These are phyloP conservation scores for Tapirus terrestris DNA, from an alignment of 2,113 vertebrate genomes.

Conservation along the genomic window DNA sequence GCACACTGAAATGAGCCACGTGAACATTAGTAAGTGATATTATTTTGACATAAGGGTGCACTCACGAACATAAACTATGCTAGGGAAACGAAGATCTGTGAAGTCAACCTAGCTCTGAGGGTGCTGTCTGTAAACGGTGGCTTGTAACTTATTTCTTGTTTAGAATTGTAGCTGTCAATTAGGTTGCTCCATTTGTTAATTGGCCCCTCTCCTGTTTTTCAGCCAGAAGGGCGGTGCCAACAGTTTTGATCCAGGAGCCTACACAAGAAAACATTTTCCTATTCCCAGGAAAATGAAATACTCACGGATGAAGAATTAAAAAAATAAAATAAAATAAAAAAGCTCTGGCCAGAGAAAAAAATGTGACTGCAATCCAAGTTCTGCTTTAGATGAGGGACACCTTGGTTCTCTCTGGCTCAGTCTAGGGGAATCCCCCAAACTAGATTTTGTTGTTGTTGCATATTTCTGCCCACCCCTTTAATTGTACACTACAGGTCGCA, in stretches of 20 bases:
- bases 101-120: neutral
- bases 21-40: neutral
- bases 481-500: slow-evolving; percentile 63
- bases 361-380: neutral
- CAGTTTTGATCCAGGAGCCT: neutral
- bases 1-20: neutral
- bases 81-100: neutral
- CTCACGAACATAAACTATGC: neutral
- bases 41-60: neutral
- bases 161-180: neutral
- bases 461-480: neutral
- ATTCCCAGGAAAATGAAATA: neutral
- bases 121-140: neutral
- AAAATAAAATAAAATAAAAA: neutral
- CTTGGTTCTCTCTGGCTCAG: slow-evolving; percentile 26
- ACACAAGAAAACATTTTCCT: neutral
- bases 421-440: slow-evolving; percentile 22
- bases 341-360: neutral
- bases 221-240: neutral
- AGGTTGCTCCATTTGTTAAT: neutral
- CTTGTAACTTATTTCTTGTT: neutral
- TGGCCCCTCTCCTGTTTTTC: neutral
- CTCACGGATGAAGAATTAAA: neutral
- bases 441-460: neutral
- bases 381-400: neutral